Evolutionary conservation across 2,113 vertebrate genomes (phyloP).

Genomic region (Noturus placidus): DNA sequence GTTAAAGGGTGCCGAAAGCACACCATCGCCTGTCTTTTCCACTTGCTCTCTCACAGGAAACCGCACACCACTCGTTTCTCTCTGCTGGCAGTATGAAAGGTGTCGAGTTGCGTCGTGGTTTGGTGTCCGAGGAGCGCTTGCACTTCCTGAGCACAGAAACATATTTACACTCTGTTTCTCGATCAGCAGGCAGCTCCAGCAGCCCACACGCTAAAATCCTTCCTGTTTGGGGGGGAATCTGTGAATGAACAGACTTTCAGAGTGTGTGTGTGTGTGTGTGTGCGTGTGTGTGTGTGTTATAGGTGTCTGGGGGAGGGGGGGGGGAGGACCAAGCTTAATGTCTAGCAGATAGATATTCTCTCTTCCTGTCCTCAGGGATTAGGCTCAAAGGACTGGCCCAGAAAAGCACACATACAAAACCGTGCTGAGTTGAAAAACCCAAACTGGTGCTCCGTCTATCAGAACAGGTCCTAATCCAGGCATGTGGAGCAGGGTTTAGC

Average conservation of each 20-base stretch:
- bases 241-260: neutral
- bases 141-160: conserved; percentile 24
- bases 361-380: conserved; percentile 3
- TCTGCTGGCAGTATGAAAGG: neutral
- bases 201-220: conserved; percentile 13
- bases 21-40: neutral
- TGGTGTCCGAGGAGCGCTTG: neutral
- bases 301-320: neutral
- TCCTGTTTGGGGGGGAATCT: conserved; percentile 34
- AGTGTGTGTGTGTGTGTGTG: conserved; percentile 4
- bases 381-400: neutral
- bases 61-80: neutral
- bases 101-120: neutral
- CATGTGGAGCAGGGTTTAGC: conserved; percentile 15
- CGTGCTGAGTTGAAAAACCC: neutral
- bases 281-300: neutral
- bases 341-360: neutral
- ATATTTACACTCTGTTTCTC: neutral
- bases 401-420: neutral
- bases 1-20: conserved; percentile 28
- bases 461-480: conserved; percentile 37
- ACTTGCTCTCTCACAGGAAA: neutral
- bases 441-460: neutral
- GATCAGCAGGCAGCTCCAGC: conserved; percentile 4
- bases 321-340: neutral